A percentile compares a stretch with the other conserved stretches of the same genome.
These are phyloP conservation scores for Drosophila kohkoa DNA, from an alignment of 1,140 invertebrate species.

Conservation along the genomic window DNA sequence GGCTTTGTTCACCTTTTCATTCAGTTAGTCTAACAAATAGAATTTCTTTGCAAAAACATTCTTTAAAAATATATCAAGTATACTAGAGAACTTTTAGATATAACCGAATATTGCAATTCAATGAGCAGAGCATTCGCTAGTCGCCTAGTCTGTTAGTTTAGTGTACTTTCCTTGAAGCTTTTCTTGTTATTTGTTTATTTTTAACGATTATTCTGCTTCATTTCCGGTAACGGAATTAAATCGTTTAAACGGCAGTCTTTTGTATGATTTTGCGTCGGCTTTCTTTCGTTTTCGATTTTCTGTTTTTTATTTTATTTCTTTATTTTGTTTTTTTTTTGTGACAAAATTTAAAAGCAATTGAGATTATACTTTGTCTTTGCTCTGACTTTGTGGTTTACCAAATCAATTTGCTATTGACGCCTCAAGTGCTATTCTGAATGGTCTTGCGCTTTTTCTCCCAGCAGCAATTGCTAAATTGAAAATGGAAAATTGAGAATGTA, in stretches of 20 bases:
- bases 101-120: not conserved
- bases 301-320: no score
- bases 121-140: not conserved
- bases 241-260: slow-evolving; percentile 51
- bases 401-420: slow-evolving; percentile 52
- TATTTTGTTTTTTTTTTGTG: slow-evolving; percentile 12
- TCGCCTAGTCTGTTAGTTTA: not conserved
- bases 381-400: slow-evolving; percentile 37
- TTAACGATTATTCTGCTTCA: slow-evolving; percentile 63
- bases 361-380: slow-evolving; percentile 33
- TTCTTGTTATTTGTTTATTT: slow-evolving; percentile 43
- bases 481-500: slow-evolving; percentile 8
- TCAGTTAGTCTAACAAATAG: not conserved
- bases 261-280: slow-evolving; percentile 13
- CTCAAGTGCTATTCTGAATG: slow-evolving; percentile 35
- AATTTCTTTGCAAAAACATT: no score
- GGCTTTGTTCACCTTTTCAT: slow-evolving; percentile 9
- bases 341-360: slow-evolving; percentile 42
- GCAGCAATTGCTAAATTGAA: slow-evolving; percentile 13
- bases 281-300: not conserved
- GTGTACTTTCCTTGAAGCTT: not conserved
- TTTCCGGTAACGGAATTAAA: slow-evolving; percentile 63
- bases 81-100: no score
- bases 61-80: no score
- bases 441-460: slow-evolving; percentile 19